These are phyloP conservation scores for Sesamia nonagrioides DNA, from an alignment of 1,140 invertebrate species.

Conservation along the genomic window DNA sequence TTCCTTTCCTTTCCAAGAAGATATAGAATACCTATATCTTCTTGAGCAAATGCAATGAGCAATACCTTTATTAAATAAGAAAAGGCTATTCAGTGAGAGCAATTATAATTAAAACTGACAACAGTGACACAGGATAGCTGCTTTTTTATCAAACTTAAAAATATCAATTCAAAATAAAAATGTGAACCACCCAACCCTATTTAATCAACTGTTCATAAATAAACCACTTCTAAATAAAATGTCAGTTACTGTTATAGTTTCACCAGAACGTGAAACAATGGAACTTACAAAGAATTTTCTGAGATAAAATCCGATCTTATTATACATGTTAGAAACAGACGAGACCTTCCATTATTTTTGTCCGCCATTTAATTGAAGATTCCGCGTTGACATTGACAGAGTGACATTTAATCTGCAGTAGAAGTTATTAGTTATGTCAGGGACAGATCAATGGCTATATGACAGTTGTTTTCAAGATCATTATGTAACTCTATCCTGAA, in stretches of 20 bases:
- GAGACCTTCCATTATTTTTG: constrained; percentile 15
- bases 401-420: constrained; percentile 41
- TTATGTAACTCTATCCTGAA: neutral
- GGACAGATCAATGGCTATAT: neutral
- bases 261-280: neutral
- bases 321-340: constrained; percentile 15
- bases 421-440: constrained; percentile 29
- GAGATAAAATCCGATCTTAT: constrained; percentile 6
- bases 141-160: too few species aligned
- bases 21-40: too few species aligned
- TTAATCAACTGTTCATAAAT: too few species aligned
- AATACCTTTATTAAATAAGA: too few species aligned
- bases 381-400: constrained; percentile 32
- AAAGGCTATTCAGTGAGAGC: too few species aligned
- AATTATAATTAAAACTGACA: too few species aligned
- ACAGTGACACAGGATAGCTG: too few species aligned
- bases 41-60: too few species aligned
- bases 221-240: too few species aligned
- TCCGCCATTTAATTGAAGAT: constrained; percentile 35
- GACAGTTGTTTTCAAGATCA: neutral
- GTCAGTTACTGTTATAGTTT: neutral
- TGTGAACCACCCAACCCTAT: too few species aligned
- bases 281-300: neutral
- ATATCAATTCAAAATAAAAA: too few species aligned
- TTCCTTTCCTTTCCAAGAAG: too few species aligned